These are phyloP conservation scores for Eulemur rubriventer DNA, from an alignment of 2,797 vertebrate species.

Conservation along the genomic window DNA sequence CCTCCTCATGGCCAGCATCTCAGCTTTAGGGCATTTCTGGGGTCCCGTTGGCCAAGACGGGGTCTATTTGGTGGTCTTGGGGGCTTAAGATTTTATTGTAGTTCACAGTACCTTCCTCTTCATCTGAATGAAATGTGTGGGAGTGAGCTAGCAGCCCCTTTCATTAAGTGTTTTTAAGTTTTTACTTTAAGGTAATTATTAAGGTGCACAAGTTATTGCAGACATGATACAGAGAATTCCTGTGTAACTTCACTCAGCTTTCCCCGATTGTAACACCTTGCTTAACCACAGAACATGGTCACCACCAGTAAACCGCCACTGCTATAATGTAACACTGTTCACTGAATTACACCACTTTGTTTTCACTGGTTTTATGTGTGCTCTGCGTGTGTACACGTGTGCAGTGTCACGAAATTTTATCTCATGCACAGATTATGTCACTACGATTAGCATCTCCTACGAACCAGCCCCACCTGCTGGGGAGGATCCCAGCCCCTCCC, in stretches of 20 bases:
- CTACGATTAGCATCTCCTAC: background rate
- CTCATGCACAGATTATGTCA: background rate
- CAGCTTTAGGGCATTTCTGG: too few species aligned
- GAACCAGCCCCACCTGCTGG: too few species aligned
- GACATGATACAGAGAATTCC: background rate
- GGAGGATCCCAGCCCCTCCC: too few species aligned
- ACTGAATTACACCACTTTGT: background rate
- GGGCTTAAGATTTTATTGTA: too few species aligned
- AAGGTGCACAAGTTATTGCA: background rate
- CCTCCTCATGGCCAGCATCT: too few species aligned
- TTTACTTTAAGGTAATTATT: background rate
- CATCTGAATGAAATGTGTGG: background rate
- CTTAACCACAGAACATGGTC: background rate
- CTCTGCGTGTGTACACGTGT: background rate
- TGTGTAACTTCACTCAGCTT: background rate
- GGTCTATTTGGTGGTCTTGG: too few species aligned
- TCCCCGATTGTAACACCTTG: rapidly evolving
- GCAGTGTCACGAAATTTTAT: background rate
- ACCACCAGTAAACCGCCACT: background rate
- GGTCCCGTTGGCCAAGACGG: too few species aligned
- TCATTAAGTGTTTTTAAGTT: background rate
- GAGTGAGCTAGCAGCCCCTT: too few species aligned
- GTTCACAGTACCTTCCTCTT: background rate
- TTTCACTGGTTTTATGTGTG: background rate
- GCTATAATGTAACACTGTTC: background rate